A percentile compares a stretch with the other conserved stretches of the same genome.
These are phyloP conservation scores for Chionoecetes opilio DNA, from an alignment of 1,140 invertebrate species.

Conservation along the genomic window DNA sequence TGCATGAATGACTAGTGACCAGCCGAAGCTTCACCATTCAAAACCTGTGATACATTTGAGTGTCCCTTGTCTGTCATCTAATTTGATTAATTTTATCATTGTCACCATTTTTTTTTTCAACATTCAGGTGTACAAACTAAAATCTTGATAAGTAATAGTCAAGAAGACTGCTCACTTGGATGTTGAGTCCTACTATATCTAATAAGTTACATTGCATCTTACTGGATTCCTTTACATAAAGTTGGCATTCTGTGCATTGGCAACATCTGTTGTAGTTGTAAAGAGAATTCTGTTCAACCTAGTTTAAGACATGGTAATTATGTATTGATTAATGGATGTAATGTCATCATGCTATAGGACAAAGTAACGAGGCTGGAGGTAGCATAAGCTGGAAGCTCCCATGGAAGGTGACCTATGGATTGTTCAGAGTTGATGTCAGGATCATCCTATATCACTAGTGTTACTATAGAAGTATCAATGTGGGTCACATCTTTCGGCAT, in stretches of 20 bases:
- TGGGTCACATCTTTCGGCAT: slow-evolving; percentile 48
- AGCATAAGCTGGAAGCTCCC: slow-evolving; percentile 49
- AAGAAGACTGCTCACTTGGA: slow-evolving; percentile 54
- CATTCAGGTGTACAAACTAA: slow-evolving; percentile 68
- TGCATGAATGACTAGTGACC: slow-evolving; percentile 42
- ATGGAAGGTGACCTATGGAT: slow-evolving; percentile 73
- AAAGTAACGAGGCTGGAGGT: not conserved
- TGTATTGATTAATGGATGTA: slow-evolving; percentile 53
- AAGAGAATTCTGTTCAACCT: slow-evolving; percentile 71
- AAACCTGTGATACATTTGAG: slow-evolving; percentile 75
- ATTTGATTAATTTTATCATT: too few relatives aligned
- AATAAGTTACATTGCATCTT: slow-evolving; percentile 39
- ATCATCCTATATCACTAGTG: slow-evolving; percentile 70
- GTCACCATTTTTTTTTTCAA: too few relatives aligned
- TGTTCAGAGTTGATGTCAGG: slow-evolving; percentile 71
- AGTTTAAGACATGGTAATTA: slow-evolving; percentile 64
- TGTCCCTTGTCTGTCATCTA: slow-evolving; percentile 56
- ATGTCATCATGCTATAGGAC: slow-evolving; percentile 5
- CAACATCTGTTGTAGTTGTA: slow-evolving; percentile 67
- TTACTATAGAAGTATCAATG: slow-evolving; percentile 57
- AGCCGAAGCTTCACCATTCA: slow-evolving; percentile 47
- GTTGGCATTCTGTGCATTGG: not conserved
- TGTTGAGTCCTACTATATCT: slow-evolving; percentile 57
- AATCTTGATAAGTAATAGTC: slow-evolving; percentile 36
- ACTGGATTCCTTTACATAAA: not conserved